Conservation (phyloP, 2,113 vertebrate genomes). For the Uria aalge region DNA sequence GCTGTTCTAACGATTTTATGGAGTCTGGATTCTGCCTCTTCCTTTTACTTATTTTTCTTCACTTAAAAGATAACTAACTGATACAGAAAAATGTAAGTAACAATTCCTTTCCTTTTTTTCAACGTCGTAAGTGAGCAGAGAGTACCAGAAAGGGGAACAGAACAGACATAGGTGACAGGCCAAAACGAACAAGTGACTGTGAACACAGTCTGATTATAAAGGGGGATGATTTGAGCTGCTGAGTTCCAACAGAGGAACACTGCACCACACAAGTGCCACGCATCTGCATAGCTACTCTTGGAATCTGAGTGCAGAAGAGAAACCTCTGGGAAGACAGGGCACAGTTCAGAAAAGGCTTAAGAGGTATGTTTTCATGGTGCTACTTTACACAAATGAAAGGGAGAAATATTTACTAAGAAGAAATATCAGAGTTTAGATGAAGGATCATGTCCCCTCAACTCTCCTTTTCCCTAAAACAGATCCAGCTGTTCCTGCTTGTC, state of each 20-base stretch:
- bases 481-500: background rate
- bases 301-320: background rate
- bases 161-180: background rate
- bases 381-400: background rate
- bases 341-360: background rate
- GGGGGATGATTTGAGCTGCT: background rate
- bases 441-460: background rate
- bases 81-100: background rate
- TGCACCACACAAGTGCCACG: rapidly evolving
- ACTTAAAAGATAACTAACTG: background rate
- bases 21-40: background rate
- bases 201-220: background rate
- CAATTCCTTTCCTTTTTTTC: background rate
- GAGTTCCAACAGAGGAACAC: background rate
- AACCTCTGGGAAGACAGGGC: background rate
- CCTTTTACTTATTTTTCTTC: background rate
- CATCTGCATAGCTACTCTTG: background rate
- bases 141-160: background rate
- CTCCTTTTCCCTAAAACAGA: background rate
- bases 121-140: background rate
- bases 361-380: background rate
- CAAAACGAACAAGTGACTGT: background rate
- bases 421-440: background rate
- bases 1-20: background rate
- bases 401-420: background rate